Percentiles rank a stretch among this genome's conserved stretches.
Conservation (phyloP, 2,888 invertebrate species). For the Drosophila prostipennis region DNA sequence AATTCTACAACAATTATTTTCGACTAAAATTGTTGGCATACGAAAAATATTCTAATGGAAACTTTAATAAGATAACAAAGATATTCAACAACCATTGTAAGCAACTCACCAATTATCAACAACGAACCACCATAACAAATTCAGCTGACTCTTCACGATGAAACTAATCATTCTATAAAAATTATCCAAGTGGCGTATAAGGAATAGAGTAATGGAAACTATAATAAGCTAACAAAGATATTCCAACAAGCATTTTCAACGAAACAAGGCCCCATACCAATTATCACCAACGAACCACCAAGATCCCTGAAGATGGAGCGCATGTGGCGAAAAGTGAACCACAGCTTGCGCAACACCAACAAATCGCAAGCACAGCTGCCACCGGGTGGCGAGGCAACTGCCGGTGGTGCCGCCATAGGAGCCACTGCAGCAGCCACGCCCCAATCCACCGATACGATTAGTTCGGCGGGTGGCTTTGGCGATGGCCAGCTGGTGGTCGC, state of each 20-base stretch:
- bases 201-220: conserved; percentile 4
- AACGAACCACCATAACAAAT: neutral
- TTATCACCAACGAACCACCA: neutral
- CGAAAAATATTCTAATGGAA: neutral
- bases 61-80: too few relatives aligned
- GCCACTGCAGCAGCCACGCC: conserved; percentile 62
- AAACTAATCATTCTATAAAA: conserved; percentile 57
- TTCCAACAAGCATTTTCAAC: neutral
- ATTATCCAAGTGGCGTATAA: neutral
- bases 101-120: neutral
- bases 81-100: neutral
- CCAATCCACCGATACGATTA: conserved; percentile 82
- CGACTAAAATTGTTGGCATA: too few relatives aligned
- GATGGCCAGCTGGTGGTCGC: conserved; percentile 82
- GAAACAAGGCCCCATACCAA: neutral
- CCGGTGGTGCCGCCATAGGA: conserved; percentile 5
- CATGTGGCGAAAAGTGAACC: conserved; percentile 85
- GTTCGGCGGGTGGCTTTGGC: conserved; percentile 83
- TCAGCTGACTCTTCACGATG: conserved; percentile 59
- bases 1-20: neutral
- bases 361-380: conserved; percentile 25
- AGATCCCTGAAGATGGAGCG: conserved; percentile 79
- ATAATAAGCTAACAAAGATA: conserved; percentile 2
- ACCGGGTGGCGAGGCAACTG: conserved; percentile 15
- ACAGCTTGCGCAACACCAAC: conserved; percentile 81